phyloP scores from a whole-genome alignment of 2,797 vertebrate species.

The Acrossocheilus wenchowensis region DNA sequence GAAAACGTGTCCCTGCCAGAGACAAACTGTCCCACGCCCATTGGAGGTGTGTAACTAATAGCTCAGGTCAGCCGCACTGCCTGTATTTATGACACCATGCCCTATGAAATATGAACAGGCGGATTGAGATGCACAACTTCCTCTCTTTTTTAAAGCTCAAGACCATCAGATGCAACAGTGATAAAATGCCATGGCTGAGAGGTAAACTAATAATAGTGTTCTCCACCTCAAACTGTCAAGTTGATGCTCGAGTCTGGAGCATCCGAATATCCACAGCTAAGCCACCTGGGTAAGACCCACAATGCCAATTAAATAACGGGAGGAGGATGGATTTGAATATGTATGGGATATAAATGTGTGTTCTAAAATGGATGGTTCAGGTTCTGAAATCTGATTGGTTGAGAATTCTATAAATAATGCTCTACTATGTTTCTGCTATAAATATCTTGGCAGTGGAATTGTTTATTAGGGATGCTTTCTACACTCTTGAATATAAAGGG shows the following conservation, averaged over 20 bases:
- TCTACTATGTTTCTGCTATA: slow-evolving; percentile 8
- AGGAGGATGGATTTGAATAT: slow-evolving; percentile 33
- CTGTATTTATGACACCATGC: slow-evolving; percentile 81
- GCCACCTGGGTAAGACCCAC: slow-evolving; percentile 52
- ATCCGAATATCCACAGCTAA: slow-evolving; percentile 68
- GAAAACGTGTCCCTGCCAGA: slow-evolving; percentile 69
- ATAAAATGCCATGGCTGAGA: slow-evolving; percentile 82
- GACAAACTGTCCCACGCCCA: slow-evolving; percentile 74
- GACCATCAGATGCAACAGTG: slow-evolving; percentile 81
- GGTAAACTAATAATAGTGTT: slow-evolving; percentile 86
- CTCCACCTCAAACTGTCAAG: slow-evolving; percentile 86
- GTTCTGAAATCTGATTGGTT: slow-evolving; percentile 8
- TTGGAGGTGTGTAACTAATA: slow-evolving; percentile 79
- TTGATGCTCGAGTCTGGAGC: slow-evolving; percentile 73
- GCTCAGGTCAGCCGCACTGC: slow-evolving; percentile 76
- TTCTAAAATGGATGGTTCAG: not conserved
- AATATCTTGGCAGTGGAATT: not conserved
- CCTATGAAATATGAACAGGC: slow-evolving; percentile 80
- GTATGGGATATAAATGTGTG: not conserved
- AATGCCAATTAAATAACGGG: slow-evolving; percentile 35
- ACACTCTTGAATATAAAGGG: not conserved
- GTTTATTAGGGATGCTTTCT: not conserved
- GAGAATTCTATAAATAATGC: not conserved
- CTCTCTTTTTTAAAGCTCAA: slow-evolving; percentile 74
- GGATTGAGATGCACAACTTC: slow-evolving; percentile 81